A percentile compares a stretch with the other conserved stretches of the same genome.
These are phyloP conservation scores for Adelognathus sp. DNA, from an alignment of 2,888 invertebrate genomes.

Conservation along the genomic window DNA sequence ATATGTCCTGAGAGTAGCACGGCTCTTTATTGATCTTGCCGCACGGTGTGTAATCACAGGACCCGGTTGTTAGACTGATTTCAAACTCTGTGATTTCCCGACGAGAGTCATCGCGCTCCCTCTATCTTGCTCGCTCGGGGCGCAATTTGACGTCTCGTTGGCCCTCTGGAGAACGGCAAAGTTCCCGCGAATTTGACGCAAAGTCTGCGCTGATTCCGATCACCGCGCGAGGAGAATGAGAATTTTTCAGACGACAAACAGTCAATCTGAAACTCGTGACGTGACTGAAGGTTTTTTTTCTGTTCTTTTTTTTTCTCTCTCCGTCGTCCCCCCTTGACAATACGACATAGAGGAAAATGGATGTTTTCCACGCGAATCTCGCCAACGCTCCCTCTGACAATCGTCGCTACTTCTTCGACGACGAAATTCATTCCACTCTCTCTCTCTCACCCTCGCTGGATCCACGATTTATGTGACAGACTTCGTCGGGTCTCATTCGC, in stretches of 20 bases:
- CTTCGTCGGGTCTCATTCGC: constrained; percentile 19
- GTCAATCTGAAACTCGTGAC: background rate
- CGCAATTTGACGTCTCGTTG: background rate
- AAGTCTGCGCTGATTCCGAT: no score
- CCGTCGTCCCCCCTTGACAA: background rate
- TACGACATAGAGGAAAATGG: background rate
- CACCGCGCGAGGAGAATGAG: background rate
- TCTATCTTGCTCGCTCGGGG: background rate
- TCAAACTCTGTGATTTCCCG: background rate
- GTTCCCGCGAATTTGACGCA: constrained; percentile 10
- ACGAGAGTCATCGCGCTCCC: background rate
- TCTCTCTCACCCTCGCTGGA: background rate
- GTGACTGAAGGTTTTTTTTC: background rate
- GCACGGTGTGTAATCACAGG: constrained; percentile 27
- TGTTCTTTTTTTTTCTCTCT: background rate
- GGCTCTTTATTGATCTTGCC: constrained; percentile 31
- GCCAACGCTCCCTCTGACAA: background rate
- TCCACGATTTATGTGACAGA: constrained; percentile 28
- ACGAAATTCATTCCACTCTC: no score
- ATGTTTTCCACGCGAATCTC: background rate
- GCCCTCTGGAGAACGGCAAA: background rate
- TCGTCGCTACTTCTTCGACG: background rate
- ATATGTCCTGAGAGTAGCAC: background rate
- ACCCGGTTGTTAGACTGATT: constrained; percentile 29
- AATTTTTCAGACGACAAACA: background rate